Percentiles rank a stretch among this genome's conserved stretches.
Evolutionary conservation across 2,113 vertebrate species (phyloP).

Genomic region (Irena cyanogastra): DNA sequence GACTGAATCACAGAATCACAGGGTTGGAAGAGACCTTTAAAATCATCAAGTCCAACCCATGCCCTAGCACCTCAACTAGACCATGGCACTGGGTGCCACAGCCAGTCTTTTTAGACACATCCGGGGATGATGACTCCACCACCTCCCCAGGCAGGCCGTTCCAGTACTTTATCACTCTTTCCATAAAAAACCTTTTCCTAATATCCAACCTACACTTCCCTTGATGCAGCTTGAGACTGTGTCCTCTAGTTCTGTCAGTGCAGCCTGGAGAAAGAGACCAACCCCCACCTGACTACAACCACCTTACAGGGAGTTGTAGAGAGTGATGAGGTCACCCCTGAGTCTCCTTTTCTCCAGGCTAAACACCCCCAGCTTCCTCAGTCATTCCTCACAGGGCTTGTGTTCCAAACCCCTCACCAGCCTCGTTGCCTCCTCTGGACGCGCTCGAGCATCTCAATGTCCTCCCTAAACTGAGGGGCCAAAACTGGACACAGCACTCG

Average conservation of each 20-base stretch:
- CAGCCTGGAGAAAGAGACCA: background rate
- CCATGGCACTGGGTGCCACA: background rate
- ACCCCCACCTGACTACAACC: background rate
- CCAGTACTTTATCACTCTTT: background rate
- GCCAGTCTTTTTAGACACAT: background rate
- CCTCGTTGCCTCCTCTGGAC: background rate
- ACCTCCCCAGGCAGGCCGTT: background rate
- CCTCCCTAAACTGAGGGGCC: background rate
- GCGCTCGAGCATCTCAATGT: background rate
- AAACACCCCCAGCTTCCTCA: background rate
- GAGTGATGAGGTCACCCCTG: background rate
- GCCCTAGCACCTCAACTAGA: background rate
- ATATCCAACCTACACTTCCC: background rate
- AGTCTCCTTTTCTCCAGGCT: background rate
- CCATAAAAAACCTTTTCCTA: background rate
- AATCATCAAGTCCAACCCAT: background rate
- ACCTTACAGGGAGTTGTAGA: background rate
- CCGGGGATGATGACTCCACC: background rate
- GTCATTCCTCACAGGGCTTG: fast-evolving
- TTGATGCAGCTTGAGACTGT: background rate
- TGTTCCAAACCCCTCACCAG: background rate
- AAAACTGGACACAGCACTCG: background rate
- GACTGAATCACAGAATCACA: background rate
- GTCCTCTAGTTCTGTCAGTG: background rate
- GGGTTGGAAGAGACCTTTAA: background rate